A percentile compares a stretch with the other conserved stretches of the same genome.
Evolutionary conservation across 1,140 invertebrate genomes (phyloP).

Genomic region (Lucilia cuprina): DNA sequence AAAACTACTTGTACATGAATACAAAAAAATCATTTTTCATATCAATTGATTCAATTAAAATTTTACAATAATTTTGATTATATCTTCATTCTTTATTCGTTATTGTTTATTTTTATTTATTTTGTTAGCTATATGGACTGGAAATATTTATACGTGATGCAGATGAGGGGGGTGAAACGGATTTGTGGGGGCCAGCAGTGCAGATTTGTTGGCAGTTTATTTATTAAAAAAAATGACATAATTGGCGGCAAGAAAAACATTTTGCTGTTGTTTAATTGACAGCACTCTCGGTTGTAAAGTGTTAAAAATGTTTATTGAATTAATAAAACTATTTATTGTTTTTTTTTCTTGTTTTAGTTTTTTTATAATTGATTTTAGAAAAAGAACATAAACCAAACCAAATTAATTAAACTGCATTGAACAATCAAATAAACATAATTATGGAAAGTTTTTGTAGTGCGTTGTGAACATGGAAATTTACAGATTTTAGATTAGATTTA

Average conservation of each 20-base stretch:
- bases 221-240: slow-evolving; percentile 5
- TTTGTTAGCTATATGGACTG: neutral
- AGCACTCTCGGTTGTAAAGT: too few relatives aligned
- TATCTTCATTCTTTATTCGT: neutral
- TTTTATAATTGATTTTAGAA: too few relatives aligned
- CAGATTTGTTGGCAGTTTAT: neutral
- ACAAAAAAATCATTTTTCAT: neutral
- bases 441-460: too few relatives aligned
- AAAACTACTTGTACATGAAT: neutral
- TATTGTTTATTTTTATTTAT: neutral
- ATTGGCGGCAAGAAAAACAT: neutral
- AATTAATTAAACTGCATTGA: too few relatives aligned
- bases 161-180: neutral
- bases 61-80: slow-evolving; percentile 23
- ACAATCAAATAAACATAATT: too few relatives aligned
- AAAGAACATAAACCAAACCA: too few relatives aligned
- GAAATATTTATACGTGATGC: neutral
- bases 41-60: slow-evolving; percentile 32
- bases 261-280: neutral
- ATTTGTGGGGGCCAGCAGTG: too few relatives aligned
- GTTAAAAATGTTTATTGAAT: too few relatives aligned
- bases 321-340: too few relatives aligned
- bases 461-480: too few relatives aligned
- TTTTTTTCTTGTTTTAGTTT: too few relatives aligned
- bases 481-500: too few relatives aligned